Base-by-base conservation (phyloP, 2,797 vertebrate species). In the Sebastes aleutianus region DNA sequence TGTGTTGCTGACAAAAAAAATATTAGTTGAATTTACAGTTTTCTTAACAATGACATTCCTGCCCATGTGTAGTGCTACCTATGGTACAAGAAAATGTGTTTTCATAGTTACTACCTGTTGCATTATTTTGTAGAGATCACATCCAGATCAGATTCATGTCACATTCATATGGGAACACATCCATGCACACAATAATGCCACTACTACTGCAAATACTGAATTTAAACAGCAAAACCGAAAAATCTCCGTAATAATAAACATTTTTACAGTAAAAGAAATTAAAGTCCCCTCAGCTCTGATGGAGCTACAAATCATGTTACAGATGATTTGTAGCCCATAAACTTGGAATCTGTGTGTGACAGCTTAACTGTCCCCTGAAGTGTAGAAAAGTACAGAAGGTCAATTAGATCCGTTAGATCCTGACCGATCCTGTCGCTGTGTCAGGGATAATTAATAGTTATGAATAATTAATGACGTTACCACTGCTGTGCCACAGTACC, bases 371-470 rank as follows among this genome's bases (percentile, higher is more conserved):
- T 58, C 14, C 50, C 53, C 67, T 34, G 63, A 57, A 73, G 39
- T 79, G 31, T 12, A 71, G 34, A 24, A 65, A 72, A 72, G 34
- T 12, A 61, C 9, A 68, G n/a, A 31, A 63, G 43, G 50, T 57
- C 65, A 70, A 63, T 62, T 63, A 62, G 57, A 80, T 63, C 65
- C 11, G 1, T 69, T 53, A 65, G 66, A 66, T 59, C 53, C 39
- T 27, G 29, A 59, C 63, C 8, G 18, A 79, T 66, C 36, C 32
- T 58, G 65, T 58, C 12, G 3, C 58, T 31, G 57, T 69, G 50
- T 76, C 73, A 27, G 50, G 53, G 66, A 59, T 81, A 81, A 76
- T 81, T 81, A 75, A 70, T 32, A 69, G 59, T 58, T 47, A 26
- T 71, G 68, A 76, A 65, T 75, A 71, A 61, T 76, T 53, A 22